Base-by-base conservation (phyloP, 2,888 invertebrate species). In the Brachyptera risi region DNA sequence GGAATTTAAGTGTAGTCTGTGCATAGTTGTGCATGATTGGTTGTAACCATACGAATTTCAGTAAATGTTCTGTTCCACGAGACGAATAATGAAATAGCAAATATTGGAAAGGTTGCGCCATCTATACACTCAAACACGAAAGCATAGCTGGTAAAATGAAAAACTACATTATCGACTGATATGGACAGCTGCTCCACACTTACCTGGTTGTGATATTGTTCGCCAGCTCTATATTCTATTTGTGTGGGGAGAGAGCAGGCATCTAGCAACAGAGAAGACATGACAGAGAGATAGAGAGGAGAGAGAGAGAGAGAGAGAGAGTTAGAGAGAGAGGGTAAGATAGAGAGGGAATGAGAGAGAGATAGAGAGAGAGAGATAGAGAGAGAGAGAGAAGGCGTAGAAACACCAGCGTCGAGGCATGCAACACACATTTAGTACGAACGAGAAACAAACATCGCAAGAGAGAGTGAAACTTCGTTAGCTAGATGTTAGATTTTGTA, bases 221-320 rank as follows among this genome's bases (percentile, higher is more conserved):
- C 86, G 83, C 86, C 86, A 86, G 80, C 86, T 86, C 85, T 87
- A 86, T 86, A 86, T 86, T 88, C 87, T 87, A 87, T 87, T 86
- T 87, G 84, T 86, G 86, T 87, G 86, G 86, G 87, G 87, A 86
- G 80, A 80, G 87, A 86, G 89, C 90, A 90, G 90, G 90, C 90
- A 90, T 90, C 90, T 90, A 90, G 90, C 90, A 90, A 90, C 90
- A 90, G 88, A 90, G 88, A 90, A 65, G 40, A 90, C 86, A 87
- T 82, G 82, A 82, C 44, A 61, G 58, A 63, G 35, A 65, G 49
- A 60, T 42, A 56, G 63, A 56, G 27, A 86, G 80, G 90, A 90
- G 88, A 90, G 82, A 82, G 38, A 61, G 58, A 64, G 44, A 65
- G 51, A 61, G 56, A 57, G 62, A 56, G 31, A 37, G 19, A 47